Evolutionary conservation across 2,797 vertebrate species (phyloP), one percentile per base, ranked within the genome.

Genomic region (Tamandua tetradactyla): DNA sequence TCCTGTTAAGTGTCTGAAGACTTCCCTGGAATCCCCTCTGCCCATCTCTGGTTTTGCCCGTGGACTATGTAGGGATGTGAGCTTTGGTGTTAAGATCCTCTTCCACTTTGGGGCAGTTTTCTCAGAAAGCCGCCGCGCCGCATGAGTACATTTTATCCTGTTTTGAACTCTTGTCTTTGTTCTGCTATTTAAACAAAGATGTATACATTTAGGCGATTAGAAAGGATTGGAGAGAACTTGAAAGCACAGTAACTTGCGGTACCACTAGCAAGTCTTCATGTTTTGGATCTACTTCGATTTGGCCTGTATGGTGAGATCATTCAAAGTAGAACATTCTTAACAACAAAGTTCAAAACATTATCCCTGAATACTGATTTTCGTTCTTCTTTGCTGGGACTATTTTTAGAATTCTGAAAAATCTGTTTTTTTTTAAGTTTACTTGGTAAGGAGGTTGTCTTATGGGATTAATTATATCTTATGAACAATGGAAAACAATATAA

Each of bases 391-490:
- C 64, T 69, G 49, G 52, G 83, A 59, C 52, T 95, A 74, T 96
- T 94, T 96, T 96, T 96, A 95, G 94, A 94, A 87, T 93, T 93
- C 52, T 40, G 92, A 62, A 83, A 96, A 91, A 89, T 93, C 82
- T 95, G 89, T 81, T 97, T 94, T n/a, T 95, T 89, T 93, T 94
- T 96, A 97, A 88, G 86, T 95, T 97, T 93, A 93, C 87, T 95
- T 95, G 92, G 76, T 93, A 94, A 96, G 87, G 95, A 94, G 88
- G 69, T 85, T 96, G 96, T 96, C 95, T 97, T 96, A 92, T 96
- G 97, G 96, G 93, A 96, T 97, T 96, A 97, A 97, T 96, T 96
- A 97, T 89, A 78, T 93, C 3, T 95, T 94, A 66, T 12, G 97
- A 95, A 97, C 95, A 97, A 93, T 95, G 92, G 95, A 52, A 91